Evolutionary conservation across 2,113 vertebrate species (phyloP).

Genomic region (Peucedramus taeniatus): DNA sequence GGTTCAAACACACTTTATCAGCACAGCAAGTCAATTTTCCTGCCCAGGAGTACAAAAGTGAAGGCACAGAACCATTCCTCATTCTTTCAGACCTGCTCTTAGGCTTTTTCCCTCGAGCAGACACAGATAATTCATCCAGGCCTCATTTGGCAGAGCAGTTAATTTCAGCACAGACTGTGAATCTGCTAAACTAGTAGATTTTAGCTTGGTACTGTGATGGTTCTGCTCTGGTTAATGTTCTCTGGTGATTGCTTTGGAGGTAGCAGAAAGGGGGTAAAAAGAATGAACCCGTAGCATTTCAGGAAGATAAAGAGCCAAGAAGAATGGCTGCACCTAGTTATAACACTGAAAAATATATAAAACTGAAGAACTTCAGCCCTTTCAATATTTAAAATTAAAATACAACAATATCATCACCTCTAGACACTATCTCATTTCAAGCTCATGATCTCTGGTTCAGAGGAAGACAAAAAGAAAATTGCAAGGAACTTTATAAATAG

Average conservation of each 20-base stretch:
- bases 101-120: not conserved
- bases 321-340: not conserved
- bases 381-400: not conserved
- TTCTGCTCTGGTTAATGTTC: not conserved
- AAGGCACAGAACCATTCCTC: conserved; percentile 4
- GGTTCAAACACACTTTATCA: conserved; percentile 10
- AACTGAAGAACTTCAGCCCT: not conserved
- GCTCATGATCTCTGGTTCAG: not conserved
- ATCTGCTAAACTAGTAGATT: not conserved
- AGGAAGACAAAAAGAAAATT: not conserved
- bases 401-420: not conserved
- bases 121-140: not conserved
- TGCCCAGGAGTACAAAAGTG: not conserved
- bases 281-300: not conserved
- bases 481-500: not conserved
- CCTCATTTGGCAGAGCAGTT: not conserved
- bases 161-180: not conserved
- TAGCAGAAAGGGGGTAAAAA: not conserved
- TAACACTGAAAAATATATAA: not conserved
- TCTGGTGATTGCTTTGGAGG: not conserved
- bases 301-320: not conserved
- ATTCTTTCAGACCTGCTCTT: not conserved
- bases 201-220: not conserved
- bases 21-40: not conserved
- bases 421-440: not conserved